Conservation (phyloP, 2,113 vertebrate species). For the Equus quagga region DNA sequence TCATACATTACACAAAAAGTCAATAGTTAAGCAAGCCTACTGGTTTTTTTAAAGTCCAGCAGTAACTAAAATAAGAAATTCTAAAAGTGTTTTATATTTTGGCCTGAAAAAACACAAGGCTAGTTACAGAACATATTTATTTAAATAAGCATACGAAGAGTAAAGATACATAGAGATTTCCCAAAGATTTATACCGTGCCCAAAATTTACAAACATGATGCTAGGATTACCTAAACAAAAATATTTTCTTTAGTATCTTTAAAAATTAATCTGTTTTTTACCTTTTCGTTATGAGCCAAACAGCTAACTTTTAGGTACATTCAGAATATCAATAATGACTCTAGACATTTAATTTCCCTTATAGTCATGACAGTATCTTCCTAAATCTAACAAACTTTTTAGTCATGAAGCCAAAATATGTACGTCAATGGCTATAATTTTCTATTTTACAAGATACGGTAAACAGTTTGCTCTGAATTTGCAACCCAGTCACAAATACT, state of each 20-base stretch:
- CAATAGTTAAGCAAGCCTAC: not conserved
- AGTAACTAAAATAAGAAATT: slow-evolving; percentile 20
- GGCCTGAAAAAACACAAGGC: not conserved
- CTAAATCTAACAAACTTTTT: slow-evolving; percentile 5
- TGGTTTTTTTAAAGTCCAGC: slow-evolving; percentile 4
- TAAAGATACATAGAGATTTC: not conserved
- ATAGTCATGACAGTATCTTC: slow-evolving; percentile 2
- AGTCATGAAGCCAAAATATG: slow-evolving; percentile 27
- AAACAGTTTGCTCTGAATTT: not conserved
- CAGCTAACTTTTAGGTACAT: not conserved
- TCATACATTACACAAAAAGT: not conserved
- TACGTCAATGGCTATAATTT: not conserved
- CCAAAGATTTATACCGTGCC: not conserved
- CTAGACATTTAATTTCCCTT: not conserved
- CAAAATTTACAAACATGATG: not conserved
- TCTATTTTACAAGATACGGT: not conserved
- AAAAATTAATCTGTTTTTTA: slow-evolving; percentile 15
- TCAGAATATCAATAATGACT: slow-evolving; percentile 4
- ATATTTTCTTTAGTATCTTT: not conserved
- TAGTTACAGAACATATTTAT: not conserved
- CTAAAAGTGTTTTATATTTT: not conserved
- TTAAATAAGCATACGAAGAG: not conserved
- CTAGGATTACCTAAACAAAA: not conserved
- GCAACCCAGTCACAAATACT: not conserved
- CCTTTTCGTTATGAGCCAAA: not conserved